Conservation (phyloP, 64 coral and sea anemone species). For the Pachyseris speciosa region DNA sequence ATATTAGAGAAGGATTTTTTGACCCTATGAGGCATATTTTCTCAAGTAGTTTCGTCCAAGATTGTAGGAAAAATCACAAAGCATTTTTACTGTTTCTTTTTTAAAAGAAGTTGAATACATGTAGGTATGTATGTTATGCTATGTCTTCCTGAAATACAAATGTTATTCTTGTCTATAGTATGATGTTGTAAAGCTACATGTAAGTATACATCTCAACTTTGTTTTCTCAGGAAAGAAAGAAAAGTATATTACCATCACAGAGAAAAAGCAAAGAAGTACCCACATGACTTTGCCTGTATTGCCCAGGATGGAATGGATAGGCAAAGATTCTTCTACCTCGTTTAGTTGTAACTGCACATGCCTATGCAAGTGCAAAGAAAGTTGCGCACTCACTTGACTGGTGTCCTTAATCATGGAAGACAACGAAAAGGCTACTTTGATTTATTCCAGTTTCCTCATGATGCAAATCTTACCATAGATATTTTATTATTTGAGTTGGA, state of each 20-base stretch:
- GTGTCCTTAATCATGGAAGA: slow-evolving; percentile 37
- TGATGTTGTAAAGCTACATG: too few relatives aligned
- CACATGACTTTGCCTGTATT: slow-evolving; percentile 18
- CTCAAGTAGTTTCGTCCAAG: too few relatives aligned
- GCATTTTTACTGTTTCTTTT: too few relatives aligned
- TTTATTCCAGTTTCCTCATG: slow-evolving; percentile 34
- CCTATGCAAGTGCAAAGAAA: slow-evolving; percentile 32
- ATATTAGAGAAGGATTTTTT: too few relatives aligned
- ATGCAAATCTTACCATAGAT: slow-evolving; percentile 9
- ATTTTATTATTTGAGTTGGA: slow-evolving; percentile 15
- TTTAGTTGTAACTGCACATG: background rate
- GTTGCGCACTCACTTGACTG: slow-evolving; percentile 43
- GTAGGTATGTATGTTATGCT: too few relatives aligned
- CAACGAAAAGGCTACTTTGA: slow-evolving; percentile 13
- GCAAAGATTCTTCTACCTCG: slow-evolving; percentile 14
- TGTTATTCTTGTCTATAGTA: too few relatives aligned
- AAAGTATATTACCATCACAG: slow-evolving; percentile 29
- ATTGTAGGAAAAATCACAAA: too few relatives aligned
- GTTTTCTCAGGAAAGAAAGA: slow-evolving; percentile 31
- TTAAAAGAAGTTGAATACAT: too few relatives aligned
- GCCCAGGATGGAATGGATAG: slow-evolving; percentile 54
- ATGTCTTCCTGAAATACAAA: too few relatives aligned
- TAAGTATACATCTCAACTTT: background rate
- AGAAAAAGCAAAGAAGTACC: slow-evolving; percentile 17
- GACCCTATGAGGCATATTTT: too few relatives aligned